A percentile compares a stretch with the other conserved stretches of the same genome.
Evolutionary conservation across 2,888 invertebrate species (phyloP).

Genomic region (Oscheius sp.): DNA sequence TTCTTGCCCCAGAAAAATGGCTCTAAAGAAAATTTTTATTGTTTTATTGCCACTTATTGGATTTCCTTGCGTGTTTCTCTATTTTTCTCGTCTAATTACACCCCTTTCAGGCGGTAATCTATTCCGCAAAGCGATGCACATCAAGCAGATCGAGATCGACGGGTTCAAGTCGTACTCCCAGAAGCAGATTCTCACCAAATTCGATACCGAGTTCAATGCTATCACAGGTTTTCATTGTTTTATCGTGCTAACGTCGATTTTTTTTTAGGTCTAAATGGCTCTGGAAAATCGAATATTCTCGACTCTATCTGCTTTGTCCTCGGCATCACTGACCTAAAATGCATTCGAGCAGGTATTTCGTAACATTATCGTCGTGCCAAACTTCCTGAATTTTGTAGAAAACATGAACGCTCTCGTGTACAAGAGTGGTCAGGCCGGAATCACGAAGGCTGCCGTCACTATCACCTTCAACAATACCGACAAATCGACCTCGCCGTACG

Average conservation of each 20-base stretch:
- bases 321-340: constrained; percentile 88
- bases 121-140: constrained; percentile 81
- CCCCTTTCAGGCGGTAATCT: not conserved
- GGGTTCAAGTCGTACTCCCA: constrained; percentile 98
- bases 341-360: constrained; percentile 55
- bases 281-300: constrained; percentile 79
- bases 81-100: not conserved
- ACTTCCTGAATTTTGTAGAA: constrained; percentile 77
- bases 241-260: not conserved
- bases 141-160: constrained; percentile 90
- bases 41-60: not conserved
- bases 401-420: constrained; percentile 95
- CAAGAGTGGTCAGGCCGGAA: constrained; percentile 94
- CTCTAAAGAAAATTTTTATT: not conserved
- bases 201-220: constrained; percentile 94
- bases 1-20: no score
- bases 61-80: not conserved
- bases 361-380: not conserved
- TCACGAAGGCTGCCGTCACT: constrained; percentile 93
- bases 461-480: constrained; percentile 90
- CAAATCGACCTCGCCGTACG: constrained; percentile 85
- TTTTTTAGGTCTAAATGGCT: constrained; percentile 56
- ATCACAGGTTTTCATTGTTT: constrained; percentile 81
- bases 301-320: constrained; percentile 97
- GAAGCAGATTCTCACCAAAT: constrained; percentile 89